Percentiles rank a stretch among this genome's conserved stretches.
phyloP scores from a whole-genome alignment of 2,113 vertebrate species.

The Oreochromis niloticus region DNA sequence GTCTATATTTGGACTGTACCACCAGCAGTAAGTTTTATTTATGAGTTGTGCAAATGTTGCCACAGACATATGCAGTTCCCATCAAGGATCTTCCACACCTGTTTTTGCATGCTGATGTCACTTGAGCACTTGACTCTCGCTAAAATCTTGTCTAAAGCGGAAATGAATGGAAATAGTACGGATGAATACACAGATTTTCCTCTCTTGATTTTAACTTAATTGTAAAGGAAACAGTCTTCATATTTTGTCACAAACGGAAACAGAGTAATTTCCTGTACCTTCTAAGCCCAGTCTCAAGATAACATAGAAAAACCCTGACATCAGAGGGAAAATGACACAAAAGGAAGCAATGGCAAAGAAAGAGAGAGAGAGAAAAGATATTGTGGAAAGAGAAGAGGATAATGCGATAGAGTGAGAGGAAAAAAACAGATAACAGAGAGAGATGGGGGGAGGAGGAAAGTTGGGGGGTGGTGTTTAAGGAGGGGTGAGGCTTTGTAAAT shows the following conservation, averaged over 20 bases:
- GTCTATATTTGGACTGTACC: not conserved
- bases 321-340: slow-evolving; percentile 2
- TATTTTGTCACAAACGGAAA: not conserved
- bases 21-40: not conserved
- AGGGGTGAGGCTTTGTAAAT: slow-evolving; percentile 42
- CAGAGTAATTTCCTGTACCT: not conserved
- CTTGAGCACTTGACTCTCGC: not conserved
- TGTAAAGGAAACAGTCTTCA: not conserved
- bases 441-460: not conserved
- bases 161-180: not conserved
- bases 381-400: not conserved
- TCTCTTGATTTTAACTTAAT: not conserved
- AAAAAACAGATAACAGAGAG: not conserved
- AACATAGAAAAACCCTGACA: not conserved
- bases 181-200: not conserved
- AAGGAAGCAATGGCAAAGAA: not conserved
- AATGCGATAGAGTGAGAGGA: not conserved
- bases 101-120: not conserved
- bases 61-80: not conserved
- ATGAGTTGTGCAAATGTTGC: not conserved
- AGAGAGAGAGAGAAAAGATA: not conserved
- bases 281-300: not conserved
- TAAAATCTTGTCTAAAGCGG: not conserved
- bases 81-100: not conserved
- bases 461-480: not conserved